Percentiles rank a stretch among this genome's conserved stretches.
Conservation (phyloP, 2,113 vertebrate species). For the Gavialis gangeticus region DNA sequence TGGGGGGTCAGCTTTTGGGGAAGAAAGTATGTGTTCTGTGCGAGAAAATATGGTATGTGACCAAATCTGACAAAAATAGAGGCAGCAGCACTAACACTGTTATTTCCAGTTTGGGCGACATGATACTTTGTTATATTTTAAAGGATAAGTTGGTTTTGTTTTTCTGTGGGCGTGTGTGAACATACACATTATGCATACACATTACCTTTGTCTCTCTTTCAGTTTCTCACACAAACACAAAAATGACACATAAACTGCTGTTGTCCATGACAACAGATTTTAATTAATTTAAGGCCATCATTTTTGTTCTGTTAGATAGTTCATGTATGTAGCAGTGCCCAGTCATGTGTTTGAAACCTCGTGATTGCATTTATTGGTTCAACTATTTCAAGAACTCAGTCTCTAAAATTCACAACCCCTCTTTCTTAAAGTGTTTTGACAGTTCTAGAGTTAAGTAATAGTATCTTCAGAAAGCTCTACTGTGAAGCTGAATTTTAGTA, state of each 20-base stretch:
- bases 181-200: fast-evolving
- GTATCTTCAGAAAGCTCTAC: constrained; percentile 70
- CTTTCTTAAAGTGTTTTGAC: constrained; percentile 53
- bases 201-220: background rate
- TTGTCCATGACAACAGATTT: background rate
- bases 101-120: background rate
- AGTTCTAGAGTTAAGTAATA: constrained; percentile 54
- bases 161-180: background rate
- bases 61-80: background rate
- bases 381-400: constrained; percentile 27
- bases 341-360: background rate
- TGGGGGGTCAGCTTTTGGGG: no score
- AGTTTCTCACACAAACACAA: background rate
- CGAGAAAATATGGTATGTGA: no score
- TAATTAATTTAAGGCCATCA: background rate
- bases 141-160: background rate
- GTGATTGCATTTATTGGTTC: constrained; percentile 4
- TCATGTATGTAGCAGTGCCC: background rate
- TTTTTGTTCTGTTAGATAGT: background rate
- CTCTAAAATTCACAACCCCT: constrained; percentile 39
- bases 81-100: background rate
- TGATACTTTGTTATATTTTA: background rate
- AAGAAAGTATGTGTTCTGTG: no score
- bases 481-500: constrained; percentile 72
- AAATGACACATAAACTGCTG: fast-evolving